Evolutionary conservation across 2,113 vertebrate species (phyloP).

Genomic region (Talpa occidentalis): DNA sequence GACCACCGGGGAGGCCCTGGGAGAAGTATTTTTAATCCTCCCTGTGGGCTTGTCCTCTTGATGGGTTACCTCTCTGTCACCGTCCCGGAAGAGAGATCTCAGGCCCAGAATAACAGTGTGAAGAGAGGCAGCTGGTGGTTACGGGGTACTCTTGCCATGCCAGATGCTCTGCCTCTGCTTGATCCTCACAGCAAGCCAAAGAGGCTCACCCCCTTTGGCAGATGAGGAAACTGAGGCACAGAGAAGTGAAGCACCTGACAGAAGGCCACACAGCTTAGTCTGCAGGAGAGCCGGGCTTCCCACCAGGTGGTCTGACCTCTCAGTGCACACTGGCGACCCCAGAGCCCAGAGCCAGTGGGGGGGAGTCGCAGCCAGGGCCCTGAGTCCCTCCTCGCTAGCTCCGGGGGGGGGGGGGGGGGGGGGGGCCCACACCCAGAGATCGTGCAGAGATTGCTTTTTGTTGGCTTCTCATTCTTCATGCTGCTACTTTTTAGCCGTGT

Average conservation of each 20-base stretch:
- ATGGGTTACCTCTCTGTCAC: background rate
- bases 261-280: background rate
- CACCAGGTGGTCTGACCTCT: background rate
- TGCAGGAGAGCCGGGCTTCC: background rate
- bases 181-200: accelerated
- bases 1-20: too few relatives aligned
- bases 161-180: background rate
- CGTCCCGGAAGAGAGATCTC: background rate
- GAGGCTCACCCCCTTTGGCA: background rate
- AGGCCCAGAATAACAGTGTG: too few relatives aligned
- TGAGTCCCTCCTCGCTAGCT: background rate
- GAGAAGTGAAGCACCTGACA: background rate
- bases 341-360: accelerated
- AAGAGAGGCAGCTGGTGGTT: too few relatives aligned
- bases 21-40: background rate
- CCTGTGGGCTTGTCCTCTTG: background rate
- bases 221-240: constrained; percentile 27
- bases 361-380: accelerated
- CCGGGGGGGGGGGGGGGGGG: too few relatives aligned
- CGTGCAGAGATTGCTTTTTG: constrained; percentile 4
- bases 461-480: constrained; percentile 38
- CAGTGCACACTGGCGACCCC: background rate
- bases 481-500: constrained; percentile 72
- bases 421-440: background rate
- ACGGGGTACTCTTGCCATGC: accelerated